Evolutionary conservation across 2,888 invertebrate species (phyloP).

Genomic region (Ochropacha duplaris): DNA sequence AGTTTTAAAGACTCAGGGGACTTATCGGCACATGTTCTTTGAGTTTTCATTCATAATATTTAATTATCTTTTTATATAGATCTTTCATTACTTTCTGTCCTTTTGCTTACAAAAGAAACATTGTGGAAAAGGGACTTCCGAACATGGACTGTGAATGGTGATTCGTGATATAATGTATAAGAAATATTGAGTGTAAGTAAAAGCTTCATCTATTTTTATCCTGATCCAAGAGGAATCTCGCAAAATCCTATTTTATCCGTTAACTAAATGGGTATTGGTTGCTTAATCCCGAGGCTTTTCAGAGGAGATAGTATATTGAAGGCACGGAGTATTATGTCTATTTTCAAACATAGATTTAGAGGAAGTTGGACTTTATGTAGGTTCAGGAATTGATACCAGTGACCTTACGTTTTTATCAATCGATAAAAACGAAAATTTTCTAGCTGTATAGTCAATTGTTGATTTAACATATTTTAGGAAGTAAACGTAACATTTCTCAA

Average conservation of each 20-base stretch:
- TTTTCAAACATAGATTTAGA: background rate
- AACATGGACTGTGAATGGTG: background rate
- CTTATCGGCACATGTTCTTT: no score
- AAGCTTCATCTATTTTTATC: background rate
- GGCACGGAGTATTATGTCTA: background rate
- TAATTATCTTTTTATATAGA: no score
- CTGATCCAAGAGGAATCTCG: conserved; percentile 27
- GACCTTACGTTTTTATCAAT: no score
- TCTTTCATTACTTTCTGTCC: no score
- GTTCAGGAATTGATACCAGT: background rate
- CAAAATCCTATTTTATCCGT: conserved; percentile 38
- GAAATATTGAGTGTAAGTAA: background rate
- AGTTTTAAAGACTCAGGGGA: no score
- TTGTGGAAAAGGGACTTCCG: background rate
- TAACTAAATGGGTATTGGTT: conserved; percentile 38
- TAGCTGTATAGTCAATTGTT: no score
- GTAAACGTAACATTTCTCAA: no score
- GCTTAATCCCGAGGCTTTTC: background rate
- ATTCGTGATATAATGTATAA: background rate
- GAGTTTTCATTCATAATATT: no score
- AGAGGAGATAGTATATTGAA: background rate
- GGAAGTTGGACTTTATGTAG: no score
- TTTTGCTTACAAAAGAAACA: no score
- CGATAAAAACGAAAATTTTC: no score
- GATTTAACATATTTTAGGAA: no score